Evolutionary conservation across 2,113 vertebrate genomes (phyloP).

Genomic region (Uria lomvia): DNA sequence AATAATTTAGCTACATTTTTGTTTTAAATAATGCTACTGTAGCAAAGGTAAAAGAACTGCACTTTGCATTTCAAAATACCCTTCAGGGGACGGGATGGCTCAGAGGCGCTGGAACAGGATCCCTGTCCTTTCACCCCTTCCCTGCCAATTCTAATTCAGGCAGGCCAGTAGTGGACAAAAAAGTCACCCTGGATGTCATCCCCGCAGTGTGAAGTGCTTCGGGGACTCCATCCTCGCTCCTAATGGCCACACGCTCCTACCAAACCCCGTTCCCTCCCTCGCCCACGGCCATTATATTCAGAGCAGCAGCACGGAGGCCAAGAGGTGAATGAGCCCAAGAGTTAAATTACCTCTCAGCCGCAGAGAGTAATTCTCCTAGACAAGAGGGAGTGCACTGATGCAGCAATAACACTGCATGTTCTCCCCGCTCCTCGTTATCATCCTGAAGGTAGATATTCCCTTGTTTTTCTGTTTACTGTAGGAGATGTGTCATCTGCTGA

Average conservation of each 20-base stretch:
- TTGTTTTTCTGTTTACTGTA: neutral
- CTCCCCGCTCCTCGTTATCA: neutral
- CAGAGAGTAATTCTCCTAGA: slow-evolving; percentile 42
- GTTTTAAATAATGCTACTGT: neutral
- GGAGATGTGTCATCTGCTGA: neutral
- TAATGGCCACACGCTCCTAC: neutral
- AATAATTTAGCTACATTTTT: neutral
- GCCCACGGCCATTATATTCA: neutral
- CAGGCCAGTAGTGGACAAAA: neutral
- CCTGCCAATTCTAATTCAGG: neutral
- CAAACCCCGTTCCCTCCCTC: fast-evolving
- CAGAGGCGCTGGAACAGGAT: neutral
- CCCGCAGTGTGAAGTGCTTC: neutral
- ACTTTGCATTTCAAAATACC: neutral
- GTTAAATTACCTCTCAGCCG: slow-evolving; percentile 52
- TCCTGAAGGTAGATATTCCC: neutral
- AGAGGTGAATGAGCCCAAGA: slow-evolving; percentile 28
- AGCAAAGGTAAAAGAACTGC: neutral
- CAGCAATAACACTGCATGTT: neutral
- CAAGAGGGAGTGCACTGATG: neutral
- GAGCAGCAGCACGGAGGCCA: slow-evolving; percentile 18
- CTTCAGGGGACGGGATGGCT: neutral
- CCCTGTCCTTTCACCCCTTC: neutral
- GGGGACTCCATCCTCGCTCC: neutral
- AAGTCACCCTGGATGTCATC: neutral